These are phyloP conservation scores for zebrafish (Danio rerio) DNA, from an alignment of 2,113 vertebrate species.

Conservation along the genomic window GRCz12tu NC_133185.1:48425001-48425500, in stretches of 20 bases:
- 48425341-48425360: background rate
- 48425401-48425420: background rate
- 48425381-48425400: background rate
- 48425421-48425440: background rate
- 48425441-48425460: too few relatives aligned
- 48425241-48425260: conserved; percentile 19
- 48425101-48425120: background rate
- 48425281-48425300: conserved; percentile 53
- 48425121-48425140: background rate
- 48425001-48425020: background rate
- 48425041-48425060: background rate
- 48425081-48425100: background rate
- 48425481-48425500: background rate
- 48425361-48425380: background rate
- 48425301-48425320: conserved; percentile 36
- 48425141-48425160: background rate
- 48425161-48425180: conserved; percentile 9
- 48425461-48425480: too few relatives aligned
- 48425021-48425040: background rate
- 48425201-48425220: background rate
- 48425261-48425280: conserved; percentile 38
- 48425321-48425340: conserved; percentile 34
- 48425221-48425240: background rate
- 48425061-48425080: conserved; percentile 5
- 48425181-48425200: background rate